Base-by-base conservation (phyloP, 2,113 vertebrate genomes). In the Silurus meridionalis region DNA sequence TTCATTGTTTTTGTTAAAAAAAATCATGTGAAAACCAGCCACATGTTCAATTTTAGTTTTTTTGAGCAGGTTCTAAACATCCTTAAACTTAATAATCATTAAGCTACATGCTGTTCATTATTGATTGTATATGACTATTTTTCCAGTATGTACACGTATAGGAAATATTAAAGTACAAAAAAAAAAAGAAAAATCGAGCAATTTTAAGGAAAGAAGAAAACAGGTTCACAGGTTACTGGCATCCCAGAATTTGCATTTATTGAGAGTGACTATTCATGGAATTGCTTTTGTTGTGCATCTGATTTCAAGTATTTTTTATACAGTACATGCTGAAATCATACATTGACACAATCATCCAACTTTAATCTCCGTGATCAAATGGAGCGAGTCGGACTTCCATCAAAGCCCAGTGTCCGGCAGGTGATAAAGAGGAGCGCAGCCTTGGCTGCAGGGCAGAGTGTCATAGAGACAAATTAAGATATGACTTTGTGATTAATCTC, bases 381-480 rank as follows among this genome's bases (percentile, higher is more conserved):
- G 1, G 6, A 80, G 77, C 4, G 2, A 14, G 80, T 6, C 60
- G 23, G 23, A 52, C 28, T 67, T 87, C 83, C 69, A 80, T 83
- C 88, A 85, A 60, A 58, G 55, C 8, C 15, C 2, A 80, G 58
- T 60, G 77, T 80, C 63, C 60, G 58, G 60, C 58, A 85, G 55
- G 67, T 89, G 82, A 85, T 58, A 63, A 83, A 82, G n/a, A 55
- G 58, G 80, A 77, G n/a, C 7, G 5, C 21, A 86, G 78, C 19
- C 21, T 53, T 50, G 37, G n/a, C 55, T 61, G 60, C 88, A 66
- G 58, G 80, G 74, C 60, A 79, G 85, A 77, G 50, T 84, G 83
- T 83, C 84, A 48, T 61, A 78, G 74, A 88, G 89, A 89, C 86
- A 89, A 88, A 89, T 88, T 88, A 81, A 89, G 84, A 89, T 86